Evolutionary conservation across 2,888 invertebrate species (phyloP).

Genomic region (Macaria liturata): DNA sequence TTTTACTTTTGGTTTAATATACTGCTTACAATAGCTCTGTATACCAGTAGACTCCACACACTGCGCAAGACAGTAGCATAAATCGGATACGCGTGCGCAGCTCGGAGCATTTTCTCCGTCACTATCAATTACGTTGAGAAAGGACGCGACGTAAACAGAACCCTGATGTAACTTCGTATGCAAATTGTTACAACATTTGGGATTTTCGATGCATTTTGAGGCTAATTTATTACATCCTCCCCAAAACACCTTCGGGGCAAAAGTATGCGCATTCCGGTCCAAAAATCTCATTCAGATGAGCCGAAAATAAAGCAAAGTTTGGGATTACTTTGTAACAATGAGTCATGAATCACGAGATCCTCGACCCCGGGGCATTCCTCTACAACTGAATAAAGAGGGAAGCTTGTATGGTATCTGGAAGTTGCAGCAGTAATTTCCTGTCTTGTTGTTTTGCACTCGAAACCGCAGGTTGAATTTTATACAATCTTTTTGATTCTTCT

Average conservation of each 20-base stretch:
- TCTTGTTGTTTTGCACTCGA: background rate
- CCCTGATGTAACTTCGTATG: background rate
- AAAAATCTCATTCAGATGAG: slow-evolving; percentile 33
- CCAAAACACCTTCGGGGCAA: slow-evolving; percentile 26
- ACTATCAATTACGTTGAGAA: slow-evolving; percentile 13
- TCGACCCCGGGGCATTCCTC: slow-evolving; percentile 37
- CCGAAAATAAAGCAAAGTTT: slow-evolving; percentile 32
- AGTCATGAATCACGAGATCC: slow-evolving; percentile 41
- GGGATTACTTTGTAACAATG: slow-evolving; percentile 31
- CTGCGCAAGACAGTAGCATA: slow-evolving; percentile 20
- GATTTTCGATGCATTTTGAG: background rate
- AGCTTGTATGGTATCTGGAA: slow-evolving; percentile 28
- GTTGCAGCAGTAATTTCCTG: slow-evolving; percentile 9
- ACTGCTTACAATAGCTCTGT: too few relatives aligned
- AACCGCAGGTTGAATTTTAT: too few relatives aligned
- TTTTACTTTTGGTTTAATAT: too few relatives aligned
- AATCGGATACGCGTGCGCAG: slow-evolving; percentile 33
- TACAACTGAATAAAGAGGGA: slow-evolving; percentile 30
- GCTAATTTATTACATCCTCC: slow-evolving; percentile 8
- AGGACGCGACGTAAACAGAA: slow-evolving; percentile 4
- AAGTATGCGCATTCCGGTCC: slow-evolving; percentile 29
- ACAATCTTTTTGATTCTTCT: too few relatives aligned
- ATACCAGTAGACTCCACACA: too few relatives aligned
- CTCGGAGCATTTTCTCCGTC: slow-evolving; percentile 16
- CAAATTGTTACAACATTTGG: background rate